A percentile compares a stretch with the other conserved stretches of the same genome.
These are phyloP conservation scores for Philypnodon macrostomus DNA, from an alignment of 2,797 vertebrate species.

Conservation along the genomic window DNA sequence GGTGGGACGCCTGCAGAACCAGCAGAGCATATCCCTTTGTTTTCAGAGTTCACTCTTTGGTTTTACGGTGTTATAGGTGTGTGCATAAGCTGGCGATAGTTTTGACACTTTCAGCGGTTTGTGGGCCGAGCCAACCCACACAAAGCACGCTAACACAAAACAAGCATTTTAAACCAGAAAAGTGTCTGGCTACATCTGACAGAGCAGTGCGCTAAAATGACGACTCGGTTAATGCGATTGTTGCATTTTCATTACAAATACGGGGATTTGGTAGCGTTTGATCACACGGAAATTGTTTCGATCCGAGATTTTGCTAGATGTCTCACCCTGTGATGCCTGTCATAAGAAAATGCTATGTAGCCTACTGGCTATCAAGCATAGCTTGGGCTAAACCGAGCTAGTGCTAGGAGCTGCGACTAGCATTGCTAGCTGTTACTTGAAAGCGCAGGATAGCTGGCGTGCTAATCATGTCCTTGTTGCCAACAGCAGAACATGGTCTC, in stretches of 20 bases:
- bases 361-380: conserved; percentile 32
- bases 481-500: conserved; percentile 6
- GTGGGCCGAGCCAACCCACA: conserved; percentile 19
- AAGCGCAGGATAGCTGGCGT: conserved; percentile 27
- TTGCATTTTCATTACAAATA: not conserved
- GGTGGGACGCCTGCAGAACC: not conserved
- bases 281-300: too few relatives aligned
- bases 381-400: conserved; percentile 18
- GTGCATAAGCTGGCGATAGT: not conserved
- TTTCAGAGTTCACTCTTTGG: too few relatives aligned
- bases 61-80: not conserved
- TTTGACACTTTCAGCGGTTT: conserved; percentile 6
- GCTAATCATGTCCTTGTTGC: conserved; percentile 18
- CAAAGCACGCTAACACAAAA: conserved; percentile 4
- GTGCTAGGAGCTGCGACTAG: conserved; percentile 37
- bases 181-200: not conserved
- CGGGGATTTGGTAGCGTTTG: not conserved
- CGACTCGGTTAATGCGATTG: not conserved
- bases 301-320: conserved; percentile 23
- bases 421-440: conserved; percentile 36
- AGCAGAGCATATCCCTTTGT: too few relatives aligned
- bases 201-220: not conserved
- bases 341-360: conserved; percentile 30
- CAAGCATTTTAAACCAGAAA: not conserved
- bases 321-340: conserved; percentile 44